Evolutionary conservation across 2,113 vertebrate genomes (phyloP).

Genomic region (Panthera leo): DNA sequence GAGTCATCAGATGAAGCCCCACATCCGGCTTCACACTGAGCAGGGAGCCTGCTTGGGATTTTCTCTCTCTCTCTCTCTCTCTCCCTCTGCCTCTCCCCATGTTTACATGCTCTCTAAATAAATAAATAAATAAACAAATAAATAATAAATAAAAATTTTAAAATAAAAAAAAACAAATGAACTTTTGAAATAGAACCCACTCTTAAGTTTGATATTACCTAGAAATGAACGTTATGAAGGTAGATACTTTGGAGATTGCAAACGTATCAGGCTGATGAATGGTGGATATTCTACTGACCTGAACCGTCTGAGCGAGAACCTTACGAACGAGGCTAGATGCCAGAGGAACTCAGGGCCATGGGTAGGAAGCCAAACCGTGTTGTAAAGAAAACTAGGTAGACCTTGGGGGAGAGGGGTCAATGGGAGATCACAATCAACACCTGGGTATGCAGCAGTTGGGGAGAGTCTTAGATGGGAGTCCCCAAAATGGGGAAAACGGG

Average conservation of each 20-base stretch:
- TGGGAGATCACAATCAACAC: not conserved
- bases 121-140: too few species aligned
- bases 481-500: not conserved
- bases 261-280: not conserved
- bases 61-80: too few species aligned
- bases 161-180: too few species aligned
- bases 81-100: too few species aligned
- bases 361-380: not conserved
- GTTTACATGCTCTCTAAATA: too few species aligned
- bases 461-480: not conserved
- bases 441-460: not conserved
- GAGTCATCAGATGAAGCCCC: too few species aligned
- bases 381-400: not conserved
- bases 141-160: too few species aligned
- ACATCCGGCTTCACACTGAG: too few species aligned
- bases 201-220: not conserved
- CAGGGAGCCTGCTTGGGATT: too few species aligned
- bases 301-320: not conserved
- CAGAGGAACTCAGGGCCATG: not conserved
- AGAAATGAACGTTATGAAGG: not conserved
- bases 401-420: accelerated
- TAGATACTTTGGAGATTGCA: not conserved
- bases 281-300: not conserved
- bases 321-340: not conserved
- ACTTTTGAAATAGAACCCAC: not conserved